These are phyloP conservation scores for Alethe diademata DNA, from an alignment of 2,113 vertebrate genomes.

Conservation along the genomic window DNA sequence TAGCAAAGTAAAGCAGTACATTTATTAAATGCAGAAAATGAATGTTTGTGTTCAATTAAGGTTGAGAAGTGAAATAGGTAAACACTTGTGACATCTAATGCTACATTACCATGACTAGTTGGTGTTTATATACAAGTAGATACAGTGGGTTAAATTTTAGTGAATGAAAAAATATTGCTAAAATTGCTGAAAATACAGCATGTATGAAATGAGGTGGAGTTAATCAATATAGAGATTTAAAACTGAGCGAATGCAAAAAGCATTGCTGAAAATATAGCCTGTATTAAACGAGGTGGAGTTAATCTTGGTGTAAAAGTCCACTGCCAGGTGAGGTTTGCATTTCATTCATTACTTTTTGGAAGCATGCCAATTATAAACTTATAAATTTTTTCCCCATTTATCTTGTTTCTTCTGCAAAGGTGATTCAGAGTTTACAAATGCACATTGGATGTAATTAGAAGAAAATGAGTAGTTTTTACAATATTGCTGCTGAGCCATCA, in stretches of 20 bases:
- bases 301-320: background rate
- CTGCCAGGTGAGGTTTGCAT: background rate
- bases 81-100: background rate
- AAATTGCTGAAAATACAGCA: background rate
- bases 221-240: background rate
- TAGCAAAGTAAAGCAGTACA: background rate
- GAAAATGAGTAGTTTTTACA: background rate
- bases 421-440: background rate
- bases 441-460: background rate
- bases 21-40: background rate
- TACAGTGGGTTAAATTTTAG: background rate
- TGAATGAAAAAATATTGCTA: background rate
- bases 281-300: background rate
- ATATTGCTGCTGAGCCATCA: background rate
- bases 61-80: background rate
- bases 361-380: background rate
- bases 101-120: background rate
- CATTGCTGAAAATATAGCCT: background rate
- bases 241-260: background rate
- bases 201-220: background rate
- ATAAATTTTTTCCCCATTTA: fast-evolving
- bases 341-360: background rate
- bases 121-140: background rate
- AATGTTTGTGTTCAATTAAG: fast-evolving
- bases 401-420: background rate